phyloP scores from a whole-genome alignment of 2,113 vertebrate genomes.

The Trinectes maculatus region DNA sequence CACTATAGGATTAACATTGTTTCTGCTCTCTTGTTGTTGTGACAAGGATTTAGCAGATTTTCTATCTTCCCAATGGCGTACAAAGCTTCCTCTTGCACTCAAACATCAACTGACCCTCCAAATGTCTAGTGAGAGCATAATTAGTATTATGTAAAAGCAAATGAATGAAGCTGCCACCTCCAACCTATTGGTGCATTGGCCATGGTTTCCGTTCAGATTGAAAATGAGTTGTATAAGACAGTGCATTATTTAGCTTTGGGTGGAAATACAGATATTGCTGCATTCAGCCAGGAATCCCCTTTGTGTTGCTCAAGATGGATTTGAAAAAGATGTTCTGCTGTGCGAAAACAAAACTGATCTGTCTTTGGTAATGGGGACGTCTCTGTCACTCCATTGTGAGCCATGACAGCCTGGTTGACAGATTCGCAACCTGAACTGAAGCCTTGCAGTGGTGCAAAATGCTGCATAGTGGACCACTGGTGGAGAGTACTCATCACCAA shows the following conservation, averaged over 20 bases:
- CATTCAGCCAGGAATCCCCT: conserved; percentile 53
- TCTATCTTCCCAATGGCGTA: conserved; percentile 48
- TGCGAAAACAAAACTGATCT: conserved; percentile 51
- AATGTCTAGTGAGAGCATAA: conserved; percentile 63
- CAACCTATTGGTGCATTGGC: conserved; percentile 21
- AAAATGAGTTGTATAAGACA: conserved; percentile 50
- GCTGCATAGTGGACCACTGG: conserved; percentile 63
- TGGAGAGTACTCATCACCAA: conserved; percentile 48
- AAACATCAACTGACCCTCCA: conserved; percentile 56
- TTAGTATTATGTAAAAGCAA: conserved; percentile 46
- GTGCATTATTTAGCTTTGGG: conserved; percentile 66
- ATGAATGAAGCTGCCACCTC: conserved; percentile 54
- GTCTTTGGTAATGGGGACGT: conserved; percentile 68
- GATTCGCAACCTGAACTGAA: conserved; percentile 64
- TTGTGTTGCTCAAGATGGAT: conserved; percentile 63
- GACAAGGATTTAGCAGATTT: conserved; percentile 47
- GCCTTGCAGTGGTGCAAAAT: conserved; percentile 65
- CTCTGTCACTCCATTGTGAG: conserved; percentile 68
- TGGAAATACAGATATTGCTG: conserved; percentile 48
- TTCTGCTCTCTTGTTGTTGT: conserved; percentile 17
- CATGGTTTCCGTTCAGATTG: conserved; percentile 39
- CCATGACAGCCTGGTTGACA: conserved; percentile 59
- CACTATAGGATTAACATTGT: not conserved
- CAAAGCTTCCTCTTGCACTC: conserved; percentile 44
- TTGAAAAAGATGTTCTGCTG: conserved; percentile 64